Evolutionary conservation across 2,888 invertebrate species (phyloP), one percentile per base, ranked within the genome.

Genomic region (Cremastinae sp.): DNA sequence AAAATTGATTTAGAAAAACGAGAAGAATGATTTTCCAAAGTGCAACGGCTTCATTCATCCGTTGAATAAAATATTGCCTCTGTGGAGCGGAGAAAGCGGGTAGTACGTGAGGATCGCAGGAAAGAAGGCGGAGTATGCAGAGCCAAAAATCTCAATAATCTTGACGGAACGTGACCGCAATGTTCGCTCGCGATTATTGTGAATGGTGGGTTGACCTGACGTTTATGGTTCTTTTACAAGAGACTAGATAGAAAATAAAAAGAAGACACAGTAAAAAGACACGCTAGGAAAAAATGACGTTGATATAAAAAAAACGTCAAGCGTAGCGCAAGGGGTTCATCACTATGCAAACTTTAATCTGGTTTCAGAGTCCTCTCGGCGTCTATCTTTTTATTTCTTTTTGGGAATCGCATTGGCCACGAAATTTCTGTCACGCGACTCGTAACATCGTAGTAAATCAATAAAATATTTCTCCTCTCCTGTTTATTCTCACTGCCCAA

Each of bases 261-360:
- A 51, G 53, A 41, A 37, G 14, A 28, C 41, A 28, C n/a, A n/a
- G 53, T 7, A 28, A 28, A 28, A 47, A 8, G n/a, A n/a, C n/a
- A 53, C 20, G 12, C 10, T 10, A 22, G 22, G 22, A 28, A 10
- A 53, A 53, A 14, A 28, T 22, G 22, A 53, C 10, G 28, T 22
- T 28, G 22, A 43, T 28, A 28, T 28, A 28, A 65, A 49, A 65
- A 65, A 14, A 65, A 53, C 53, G 43, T 65, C 22, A 20, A 28
- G 20, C 39, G 65, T 20, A 12, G 65, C 43, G 53, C 53, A 65
- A 43, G 51, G 39, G 53, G 22, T 53, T 65, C 41, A 65, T 65
- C 41, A 65, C 65, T 65, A 65, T 65, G 65, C 65, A 65, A 65
- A 65, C 22, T 65, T 53, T 41, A 53, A 43, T 12, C 20, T 14